Conservation (phyloP, 2,888 invertebrate genomes). For the Oligia fasciuncula region DNA sequence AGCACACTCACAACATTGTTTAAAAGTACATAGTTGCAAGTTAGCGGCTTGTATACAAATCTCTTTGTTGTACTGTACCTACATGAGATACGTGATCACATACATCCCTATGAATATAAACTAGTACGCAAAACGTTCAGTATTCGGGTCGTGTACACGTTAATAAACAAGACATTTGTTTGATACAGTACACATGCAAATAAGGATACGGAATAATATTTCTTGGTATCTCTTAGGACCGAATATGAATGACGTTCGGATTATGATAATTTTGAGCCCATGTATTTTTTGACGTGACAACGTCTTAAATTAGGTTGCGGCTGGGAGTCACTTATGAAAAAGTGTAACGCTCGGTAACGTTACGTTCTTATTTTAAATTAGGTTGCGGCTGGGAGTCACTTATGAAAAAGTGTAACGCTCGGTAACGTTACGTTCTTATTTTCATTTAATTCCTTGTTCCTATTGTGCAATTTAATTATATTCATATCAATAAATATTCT, state of each 20-base stretch:
- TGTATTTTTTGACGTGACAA: too few species aligned
- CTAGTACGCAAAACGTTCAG: slow-evolving; percentile 56
- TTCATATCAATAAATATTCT: too few species aligned
- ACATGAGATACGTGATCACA: slow-evolving; percentile 62
- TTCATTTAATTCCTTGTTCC: too few species aligned
- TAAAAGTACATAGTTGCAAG: neutral
- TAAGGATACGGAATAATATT: slow-evolving; percentile 58
- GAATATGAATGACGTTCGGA: slow-evolving; percentile 29
- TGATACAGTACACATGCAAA: slow-evolving; percentile 64
- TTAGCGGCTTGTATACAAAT: neutral
- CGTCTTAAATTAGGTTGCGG: too few species aligned
- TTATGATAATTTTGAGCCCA: slow-evolving; percentile 25
- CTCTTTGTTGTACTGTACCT: slow-evolving; percentile 16
- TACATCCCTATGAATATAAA: slow-evolving; percentile 59
- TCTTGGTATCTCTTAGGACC: slow-evolving; percentile 30
- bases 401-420: too few species aligned
- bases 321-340: too few species aligned
- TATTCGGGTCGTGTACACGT: slow-evolving; percentile 62
- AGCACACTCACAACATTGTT: neutral
- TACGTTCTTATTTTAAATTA: too few species aligned
- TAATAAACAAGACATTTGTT: slow-evolving; percentile 68
- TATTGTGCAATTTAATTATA: too few species aligned
- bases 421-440: too few species aligned
- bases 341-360: too few species aligned
- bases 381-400: too few species aligned